These are phyloP conservation scores for Colossoma macropomum DNA, from an alignment of 2,113 vertebrate species.

Conservation along the genomic window DNA sequence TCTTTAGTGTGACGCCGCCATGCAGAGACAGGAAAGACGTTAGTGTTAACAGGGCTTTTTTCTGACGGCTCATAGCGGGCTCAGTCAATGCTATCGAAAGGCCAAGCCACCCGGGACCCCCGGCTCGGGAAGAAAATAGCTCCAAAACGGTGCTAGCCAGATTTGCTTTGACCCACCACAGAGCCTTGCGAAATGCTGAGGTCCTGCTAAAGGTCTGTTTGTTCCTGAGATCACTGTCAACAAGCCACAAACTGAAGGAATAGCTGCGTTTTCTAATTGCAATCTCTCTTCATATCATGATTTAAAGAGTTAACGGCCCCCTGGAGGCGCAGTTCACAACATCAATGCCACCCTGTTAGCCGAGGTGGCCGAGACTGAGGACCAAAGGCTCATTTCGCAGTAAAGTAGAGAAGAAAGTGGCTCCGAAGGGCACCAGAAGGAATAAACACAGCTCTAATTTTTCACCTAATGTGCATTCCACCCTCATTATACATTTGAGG, in stretches of 20 bases:
- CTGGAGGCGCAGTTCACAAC: slow-evolving; percentile 11
- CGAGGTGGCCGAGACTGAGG: neutral
- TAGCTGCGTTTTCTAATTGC: neutral
- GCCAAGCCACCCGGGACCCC: slow-evolving; percentile 11
- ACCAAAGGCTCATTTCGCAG: neutral
- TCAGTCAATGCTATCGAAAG: slow-evolving; percentile 7
- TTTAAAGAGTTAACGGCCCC: slow-evolving; percentile 6
- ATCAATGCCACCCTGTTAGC: neutral
- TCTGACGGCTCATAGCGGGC: neutral
- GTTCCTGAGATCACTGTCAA: neutral
- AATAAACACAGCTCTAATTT: neutral
- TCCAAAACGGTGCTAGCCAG: neutral
- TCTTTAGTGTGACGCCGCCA: slow-evolving; percentile 35
- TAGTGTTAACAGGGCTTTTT: slow-evolving; percentile 14
- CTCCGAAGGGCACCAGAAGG: slow-evolving; percentile 5
- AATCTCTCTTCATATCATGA: slow-evolving; percentile 15
- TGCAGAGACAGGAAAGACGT: slow-evolving; percentile 20
- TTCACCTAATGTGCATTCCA: neutral
- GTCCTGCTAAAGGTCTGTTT: slow-evolving; percentile 1
- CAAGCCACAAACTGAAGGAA: slow-evolving; percentile 1
- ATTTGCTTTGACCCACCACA: neutral
- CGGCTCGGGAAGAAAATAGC: neutral
- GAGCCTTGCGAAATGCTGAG: too few species aligned
- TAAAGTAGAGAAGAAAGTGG: slow-evolving; percentile 13
- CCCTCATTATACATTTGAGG: neutral